Base-by-base conservation (phyloP, 2,113 vertebrate species). In the Odocoileus hemionus region DNA sequence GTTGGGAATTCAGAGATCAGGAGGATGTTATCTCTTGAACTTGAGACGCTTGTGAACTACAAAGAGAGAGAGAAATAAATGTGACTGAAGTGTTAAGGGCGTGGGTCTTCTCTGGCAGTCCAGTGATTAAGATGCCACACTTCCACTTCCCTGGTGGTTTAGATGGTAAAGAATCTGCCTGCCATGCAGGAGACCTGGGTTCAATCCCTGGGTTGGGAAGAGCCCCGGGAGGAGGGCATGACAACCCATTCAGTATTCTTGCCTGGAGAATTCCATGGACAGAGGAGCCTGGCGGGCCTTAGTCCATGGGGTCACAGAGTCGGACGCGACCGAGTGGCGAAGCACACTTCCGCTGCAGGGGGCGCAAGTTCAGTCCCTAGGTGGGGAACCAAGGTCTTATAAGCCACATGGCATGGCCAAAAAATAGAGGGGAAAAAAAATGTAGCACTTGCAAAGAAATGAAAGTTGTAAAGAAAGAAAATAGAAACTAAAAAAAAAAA, bases 241-340 rank as follows among this genome's bases (percentile, higher is more conserved):
- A 2, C n/a, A 70, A 70, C n/a, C 67, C 67, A 23, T n/a, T 36
- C 67, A 70, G 64, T 70, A 70, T 70, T 70, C 67, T 70, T 70
- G 67, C 67, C 67, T 70, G 67, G 67, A 70, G 67, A 39, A 39
- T 36, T 6, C 67, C 67, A 23, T 23, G n/a, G 10, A 36, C 67
- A 39, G 67, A 12, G 67, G n/a, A 39, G 10, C 67, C 33, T 36
- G 67, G 5, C 5, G n/a, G 64, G 17, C 64, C 21, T 2, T 3
- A 21, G n/a, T 36, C 64, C 64, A 21, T 36, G 64, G n/a, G 64
- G 64, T 11, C 64, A 36, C n/a, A 70, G 64, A 36, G 64, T 70
- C 0, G 0, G n/a, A 70, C 67, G 39, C 19, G 5, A 39, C n/a
- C 1, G 19, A 70, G 19, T 23, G 19, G 12, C 19, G 2, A 70